Evolutionary conservation across 2,888 invertebrate species (phyloP), one percentile per base, ranked within the genome.

Genomic region (Napeogenes inachia): DNA sequence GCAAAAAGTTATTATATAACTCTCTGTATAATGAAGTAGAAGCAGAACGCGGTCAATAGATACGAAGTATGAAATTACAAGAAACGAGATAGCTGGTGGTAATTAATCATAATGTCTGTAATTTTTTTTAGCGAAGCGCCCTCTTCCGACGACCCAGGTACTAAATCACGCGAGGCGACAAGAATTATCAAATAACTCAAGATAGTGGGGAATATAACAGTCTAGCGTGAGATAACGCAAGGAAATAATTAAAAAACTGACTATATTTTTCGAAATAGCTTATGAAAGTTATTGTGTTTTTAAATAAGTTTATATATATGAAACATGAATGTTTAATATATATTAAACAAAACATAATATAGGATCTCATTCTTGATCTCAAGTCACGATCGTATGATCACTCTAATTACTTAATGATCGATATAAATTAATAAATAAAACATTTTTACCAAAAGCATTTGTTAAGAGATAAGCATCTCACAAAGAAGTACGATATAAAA

Each of bases 181-280:
- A 74, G 81, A 85, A 85, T 88, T 86, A 87, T 87, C 84, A 85
- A 86, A 85, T 83, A 85, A 83, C 81, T 81, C 82, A 78, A 83
- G 87, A 87, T 88, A 84, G 81, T 82, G 74, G 77, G 78, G 80
- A 79, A 77, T 80, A 75, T 78, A 74, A 77, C 72, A 55, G 73
- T 74, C 73, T 75, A 64, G 68, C 63, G 60, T 63, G 61, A 60
- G 60, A 60, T 50, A 50, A 50, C 30, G 50, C 50, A 30, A 50
- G 30, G n/a, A 50, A 50, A 50, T 50, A 4, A 30, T 50, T 50
- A 50, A 50, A 47, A 50, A 50, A 30, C 30, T n/a, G 8, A 50
- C 21, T 50, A 12, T 50, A 30, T 4, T 30, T 50, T 50, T 47
- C 8, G n/a, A 47, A 47, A n/a, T n/a, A 47, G 21, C 21, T 21